A percentile compares a stretch with the other conserved stretches of the same genome.
Conservation (phyloP, 2,113 vertebrate species). For the Piliocolobus tephrosceles region DNA sequence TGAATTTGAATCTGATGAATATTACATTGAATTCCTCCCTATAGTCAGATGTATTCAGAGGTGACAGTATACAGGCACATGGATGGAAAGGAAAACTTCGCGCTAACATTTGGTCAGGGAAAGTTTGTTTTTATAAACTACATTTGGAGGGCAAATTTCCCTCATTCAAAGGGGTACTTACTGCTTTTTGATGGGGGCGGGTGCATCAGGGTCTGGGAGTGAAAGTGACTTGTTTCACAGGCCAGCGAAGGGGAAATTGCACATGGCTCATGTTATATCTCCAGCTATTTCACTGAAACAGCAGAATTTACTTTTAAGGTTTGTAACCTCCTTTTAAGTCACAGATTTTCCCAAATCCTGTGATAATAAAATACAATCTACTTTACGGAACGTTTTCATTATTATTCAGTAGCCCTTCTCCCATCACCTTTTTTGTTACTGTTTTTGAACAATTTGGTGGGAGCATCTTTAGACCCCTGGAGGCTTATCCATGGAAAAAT, state of each 20-base stretch:
- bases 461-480: slow-evolving; percentile 65
- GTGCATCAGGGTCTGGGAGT: neutral
- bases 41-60: neutral
- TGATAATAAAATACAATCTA: slow-evolving; percentile 78
- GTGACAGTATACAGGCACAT: neutral
- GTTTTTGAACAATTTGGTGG: slow-evolving; percentile 54
- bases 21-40: neutral
- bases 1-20: neutral
- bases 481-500: slow-evolving; percentile 70
- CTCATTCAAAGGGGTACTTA: neutral
- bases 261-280: slow-evolving; percentile 77
- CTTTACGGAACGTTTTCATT: slow-evolving; percentile 68
- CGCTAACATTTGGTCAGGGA: neutral
- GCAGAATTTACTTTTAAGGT: slow-evolving; percentile 84
- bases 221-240: neutral
- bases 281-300: slow-evolving; percentile 79
- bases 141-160: neutral
- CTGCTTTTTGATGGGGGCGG: neutral
- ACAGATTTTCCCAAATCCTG: slow-evolving; percentile 77
- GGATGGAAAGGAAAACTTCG: neutral
- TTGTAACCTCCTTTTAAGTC: slow-evolving; percentile 83
- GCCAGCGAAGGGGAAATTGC: slow-evolving; percentile 58
- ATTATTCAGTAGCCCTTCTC: slow-evolving; percentile 49
- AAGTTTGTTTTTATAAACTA: neutral
- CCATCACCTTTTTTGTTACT: neutral